Evolutionary conservation across 1,140 invertebrate genomes (phyloP).

Genomic region (Sesamia nonagrioides): DNA sequence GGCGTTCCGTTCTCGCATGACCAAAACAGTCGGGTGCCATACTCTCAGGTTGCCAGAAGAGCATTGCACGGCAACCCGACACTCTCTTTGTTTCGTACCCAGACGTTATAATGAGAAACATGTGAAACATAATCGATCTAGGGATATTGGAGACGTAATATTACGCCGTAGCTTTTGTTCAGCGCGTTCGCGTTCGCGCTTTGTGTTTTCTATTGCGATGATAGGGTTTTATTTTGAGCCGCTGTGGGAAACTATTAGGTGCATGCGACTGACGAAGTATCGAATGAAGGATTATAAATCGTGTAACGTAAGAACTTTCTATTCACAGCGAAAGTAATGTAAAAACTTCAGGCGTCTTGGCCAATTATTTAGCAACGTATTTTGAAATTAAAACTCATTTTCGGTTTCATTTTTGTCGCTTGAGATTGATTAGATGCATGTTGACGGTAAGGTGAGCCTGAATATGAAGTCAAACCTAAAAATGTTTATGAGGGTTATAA

Average conservation of each 20-base stretch:
- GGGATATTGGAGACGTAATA: conserved; percentile 75
- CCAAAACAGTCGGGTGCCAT: conserved; percentile 65
- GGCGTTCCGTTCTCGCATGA: conserved; percentile 70
- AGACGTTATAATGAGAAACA: conserved; percentile 83
- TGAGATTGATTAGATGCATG: neutral
- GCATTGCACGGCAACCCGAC: conserved; percentile 72
- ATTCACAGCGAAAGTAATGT: conserved; percentile 6
- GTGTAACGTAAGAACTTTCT: conserved; percentile 20
- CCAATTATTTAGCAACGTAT: neutral
- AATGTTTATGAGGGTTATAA: too few species aligned
- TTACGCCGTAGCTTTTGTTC: conserved; percentile 71
- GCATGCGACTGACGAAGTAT: conserved; percentile 13
- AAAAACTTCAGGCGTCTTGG: neutral
- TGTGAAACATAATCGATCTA: conserved; percentile 80
- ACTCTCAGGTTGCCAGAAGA: conserved; percentile 63
- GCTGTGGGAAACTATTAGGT: conserved; percentile 46
- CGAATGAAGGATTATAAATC: conserved; percentile 29
- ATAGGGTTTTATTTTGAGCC: conserved; percentile 58
- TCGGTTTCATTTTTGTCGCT: conserved; percentile 16
- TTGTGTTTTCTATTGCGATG: conserved; percentile 55
- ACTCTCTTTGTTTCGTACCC: conserved; percentile 77
- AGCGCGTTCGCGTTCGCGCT: conserved; percentile 54
- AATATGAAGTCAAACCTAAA: neutral
- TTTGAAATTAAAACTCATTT: conserved; percentile 34
- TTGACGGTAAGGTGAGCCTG: neutral